These are phyloP conservation scores for Cepphus grylle DNA, from an alignment of 2,113 vertebrate species.

Conservation along the genomic window DNA sequence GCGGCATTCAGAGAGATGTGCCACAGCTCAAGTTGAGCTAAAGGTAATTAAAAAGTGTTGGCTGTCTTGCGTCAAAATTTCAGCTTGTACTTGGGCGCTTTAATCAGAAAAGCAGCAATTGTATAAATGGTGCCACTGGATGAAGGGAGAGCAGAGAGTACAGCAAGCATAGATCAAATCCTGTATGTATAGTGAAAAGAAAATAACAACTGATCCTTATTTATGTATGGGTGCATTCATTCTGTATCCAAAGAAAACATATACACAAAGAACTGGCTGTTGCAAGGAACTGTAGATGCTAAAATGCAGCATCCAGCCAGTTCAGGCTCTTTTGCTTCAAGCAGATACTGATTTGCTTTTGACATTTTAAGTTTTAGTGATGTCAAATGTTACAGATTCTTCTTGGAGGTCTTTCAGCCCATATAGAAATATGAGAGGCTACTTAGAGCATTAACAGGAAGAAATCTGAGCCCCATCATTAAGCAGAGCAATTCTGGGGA, in stretches of 20 bases:
- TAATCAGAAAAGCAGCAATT: constrained; percentile 13
- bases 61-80: neutral
- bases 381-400: neutral
- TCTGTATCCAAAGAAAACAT: neutral
- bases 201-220: neutral
- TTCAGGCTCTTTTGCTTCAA: neutral
- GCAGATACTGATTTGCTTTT: neutral
- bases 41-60: neutral
- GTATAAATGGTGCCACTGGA: neutral
- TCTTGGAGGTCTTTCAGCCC: neutral
- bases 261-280: neutral
- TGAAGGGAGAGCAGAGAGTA: neutral
- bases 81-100: neutral
- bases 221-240: neutral
- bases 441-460: neutral
- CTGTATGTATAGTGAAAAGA: neutral
- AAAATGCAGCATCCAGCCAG: neutral
- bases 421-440: neutral
- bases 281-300: neutral
- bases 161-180: neutral
- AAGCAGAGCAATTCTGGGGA: neutral
- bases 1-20: neutral
- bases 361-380: neutral
- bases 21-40: neutral
- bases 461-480: neutral